phyloP scores from a whole-genome alignment of 2,888 invertebrate genomes.

The Agonopterix arenella region DNA sequence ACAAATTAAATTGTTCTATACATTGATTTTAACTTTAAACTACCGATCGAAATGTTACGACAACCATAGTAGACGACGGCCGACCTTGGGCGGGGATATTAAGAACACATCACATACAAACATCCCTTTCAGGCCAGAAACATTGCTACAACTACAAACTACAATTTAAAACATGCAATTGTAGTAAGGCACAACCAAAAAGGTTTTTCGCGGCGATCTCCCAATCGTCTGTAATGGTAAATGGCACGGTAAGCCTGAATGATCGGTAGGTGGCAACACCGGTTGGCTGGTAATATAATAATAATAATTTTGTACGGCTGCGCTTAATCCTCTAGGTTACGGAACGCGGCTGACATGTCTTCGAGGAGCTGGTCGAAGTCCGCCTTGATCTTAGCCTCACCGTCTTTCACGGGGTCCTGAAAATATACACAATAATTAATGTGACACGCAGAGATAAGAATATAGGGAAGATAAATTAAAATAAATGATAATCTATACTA shows the following conservation, averaged over 20 bases:
- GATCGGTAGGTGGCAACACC: constrained; percentile 1
- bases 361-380: constrained; percentile 98
- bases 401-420: constrained; percentile 98
- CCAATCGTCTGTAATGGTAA: neutral
- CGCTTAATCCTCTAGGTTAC: constrained; percentile 97
- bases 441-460: no score
- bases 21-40: neutral
- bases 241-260: neutral
- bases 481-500: no score
- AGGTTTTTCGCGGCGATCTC: neutral
- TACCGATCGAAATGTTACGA: neutral
- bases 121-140: no score
- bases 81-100: no score
- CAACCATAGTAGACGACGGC: no score
- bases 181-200: neutral
- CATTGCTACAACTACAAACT: no score
- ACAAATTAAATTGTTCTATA: neutral
- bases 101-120: no score
- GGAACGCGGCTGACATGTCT: constrained; percentile 97
- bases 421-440: neutral
- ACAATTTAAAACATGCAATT: neutral
- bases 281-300: neutral
- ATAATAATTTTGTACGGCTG: neutral
- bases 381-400: constrained; percentile 97
- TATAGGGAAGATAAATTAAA: no score